These are phyloP conservation scores for Trematomus bernacchii DNA, from an alignment of 2,797 vertebrate genomes.

Conservation along the genomic window DNA sequence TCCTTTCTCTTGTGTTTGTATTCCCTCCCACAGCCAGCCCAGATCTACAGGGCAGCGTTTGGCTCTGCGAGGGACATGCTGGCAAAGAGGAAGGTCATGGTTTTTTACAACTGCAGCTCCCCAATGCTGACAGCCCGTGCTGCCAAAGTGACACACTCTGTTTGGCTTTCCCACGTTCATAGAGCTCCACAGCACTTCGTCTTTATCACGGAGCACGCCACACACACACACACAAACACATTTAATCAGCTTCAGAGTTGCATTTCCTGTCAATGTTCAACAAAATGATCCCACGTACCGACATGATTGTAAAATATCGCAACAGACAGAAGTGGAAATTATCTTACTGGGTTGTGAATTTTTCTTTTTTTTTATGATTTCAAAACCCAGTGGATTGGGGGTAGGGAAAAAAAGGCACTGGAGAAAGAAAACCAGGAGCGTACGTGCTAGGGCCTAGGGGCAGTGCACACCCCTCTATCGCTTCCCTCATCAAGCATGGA, in stretches of 20 bases:
- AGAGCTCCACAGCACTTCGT: conserved; percentile 72
- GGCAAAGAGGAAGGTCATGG: conserved; percentile 84
- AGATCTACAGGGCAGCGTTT: conserved; percentile 80
- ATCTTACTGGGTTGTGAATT: conserved; percentile 15
- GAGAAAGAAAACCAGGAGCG: conserved; percentile 55
- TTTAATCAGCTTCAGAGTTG: conserved; percentile 66
- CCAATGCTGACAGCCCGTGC: conserved; percentile 79
- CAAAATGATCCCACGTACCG: conserved; percentile 42
- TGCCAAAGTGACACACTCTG: conserved; percentile 86
- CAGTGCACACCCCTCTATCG: conserved; percentile 78
- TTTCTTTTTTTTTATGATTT: conserved; percentile 25
- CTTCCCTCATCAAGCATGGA: conserved; percentile 85
- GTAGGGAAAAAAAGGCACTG: conserved; percentile 15
- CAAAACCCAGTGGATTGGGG: conserved; percentile 40
- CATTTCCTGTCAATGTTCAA: conserved; percentile 50
- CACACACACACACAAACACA: conserved; percentile 34
- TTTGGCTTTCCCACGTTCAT: conserved; percentile 86
- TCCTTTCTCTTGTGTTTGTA: conserved; percentile 76
- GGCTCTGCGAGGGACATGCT: conserved; percentile 81
- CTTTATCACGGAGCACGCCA: conserved; percentile 70
- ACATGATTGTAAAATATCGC: conserved; percentile 40
- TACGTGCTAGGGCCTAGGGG: conserved; percentile 71
- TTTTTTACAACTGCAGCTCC: conserved; percentile 84
- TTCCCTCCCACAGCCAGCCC: conserved; percentile 78
- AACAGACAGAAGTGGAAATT: conserved; percentile 48